These are phyloP conservation scores for Coenonympha glycerion DNA, from an alignment of 2,888 invertebrate genomes.

Conservation along the genomic window DNA sequence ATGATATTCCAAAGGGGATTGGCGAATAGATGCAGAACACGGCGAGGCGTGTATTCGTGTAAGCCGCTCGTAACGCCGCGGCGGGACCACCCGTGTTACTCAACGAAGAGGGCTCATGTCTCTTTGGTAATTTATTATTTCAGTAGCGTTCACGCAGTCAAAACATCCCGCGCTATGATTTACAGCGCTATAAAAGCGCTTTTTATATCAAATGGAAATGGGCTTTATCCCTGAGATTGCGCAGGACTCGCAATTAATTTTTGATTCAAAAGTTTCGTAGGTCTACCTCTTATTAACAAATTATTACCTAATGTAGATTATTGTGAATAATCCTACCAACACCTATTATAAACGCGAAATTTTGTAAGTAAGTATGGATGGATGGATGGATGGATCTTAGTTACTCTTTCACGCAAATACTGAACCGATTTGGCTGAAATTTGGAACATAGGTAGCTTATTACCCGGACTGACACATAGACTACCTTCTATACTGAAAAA, in stretches of 20 bases:
- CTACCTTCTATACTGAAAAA: no score
- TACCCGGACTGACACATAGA: no score
- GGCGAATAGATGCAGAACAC: slow-evolving; percentile 8
- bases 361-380: no score
- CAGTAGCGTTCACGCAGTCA: slow-evolving; percentile 62
- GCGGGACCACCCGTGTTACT: slow-evolving; percentile 63
- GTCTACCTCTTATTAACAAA: slow-evolving; percentile 26
- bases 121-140: slow-evolving; percentile 71
- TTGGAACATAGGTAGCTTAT: no score
- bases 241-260: slow-evolving; percentile 51
- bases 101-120: slow-evolving; percentile 57
- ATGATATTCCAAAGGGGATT: slow-evolving; percentile 5
- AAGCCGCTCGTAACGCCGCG: slow-evolving; percentile 33
- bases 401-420: no score
- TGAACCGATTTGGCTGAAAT: no score
- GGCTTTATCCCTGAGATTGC: slow-evolving; percentile 65
- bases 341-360: no score
- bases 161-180: slow-evolving; percentile 72
- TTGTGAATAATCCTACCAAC: no score
- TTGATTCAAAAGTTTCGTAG: slow-evolving; percentile 46
- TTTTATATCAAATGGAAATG: slow-evolving; percentile 72
- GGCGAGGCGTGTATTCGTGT: slow-evolving; percentile 11
- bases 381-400: no score
- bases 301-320: no score
- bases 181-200: slow-evolving; percentile 65